Evolutionary conservation across 2,797 vertebrate species (phyloP), one percentile per base, ranked within the genome.

Genomic region (Tokudaia tokunoshimensis): DNA sequence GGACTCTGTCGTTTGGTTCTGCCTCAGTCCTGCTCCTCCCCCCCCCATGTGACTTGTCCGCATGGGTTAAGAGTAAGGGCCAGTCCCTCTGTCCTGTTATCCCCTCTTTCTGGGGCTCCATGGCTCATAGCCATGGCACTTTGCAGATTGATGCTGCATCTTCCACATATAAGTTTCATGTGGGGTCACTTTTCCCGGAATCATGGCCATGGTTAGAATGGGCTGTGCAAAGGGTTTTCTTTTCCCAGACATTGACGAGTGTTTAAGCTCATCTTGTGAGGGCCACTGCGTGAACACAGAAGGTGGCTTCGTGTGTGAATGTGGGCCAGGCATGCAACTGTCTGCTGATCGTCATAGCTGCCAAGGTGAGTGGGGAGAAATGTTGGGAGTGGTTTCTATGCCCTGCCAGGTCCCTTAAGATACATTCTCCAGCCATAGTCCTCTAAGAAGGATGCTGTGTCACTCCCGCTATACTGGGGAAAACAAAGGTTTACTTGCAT

Each of bases 291-390:
- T 98, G 94, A 99, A 99, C 98, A 99, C 98, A 0, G 99, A 99
- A 96, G 99, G 99, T 0, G 99, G 98, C 26, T 99, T 98, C 12
- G 97, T 98, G 92, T 99, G 98, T 3, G 98, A 99, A 96, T 99
- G 98, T 0, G 98, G 99, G 63, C 98, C 97, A 0, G 99, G 99
- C 52, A 96, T 98, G 98, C 98, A 98, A 95, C 98, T 99, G 31
- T 97, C 99, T 0, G 96, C 98, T 0, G 98, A 99, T 80, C 98
- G 98, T 82, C 98, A 98, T 96, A 98, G 98, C 97, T 99, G 98
- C 97, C 98, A 97, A 93, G 99, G 98, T 99, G 96, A 98, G 98
- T 0, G 7, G 44, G 4, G n/a, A 63, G 59, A n/a, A 29, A 65
- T 52, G 24, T 3, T 0, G 19, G 47, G 13, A 10, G 37, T 75